phyloP scores from a whole-genome alignment of 2,888 invertebrate species.

The Rotaria magnacalcarata region DNA sequence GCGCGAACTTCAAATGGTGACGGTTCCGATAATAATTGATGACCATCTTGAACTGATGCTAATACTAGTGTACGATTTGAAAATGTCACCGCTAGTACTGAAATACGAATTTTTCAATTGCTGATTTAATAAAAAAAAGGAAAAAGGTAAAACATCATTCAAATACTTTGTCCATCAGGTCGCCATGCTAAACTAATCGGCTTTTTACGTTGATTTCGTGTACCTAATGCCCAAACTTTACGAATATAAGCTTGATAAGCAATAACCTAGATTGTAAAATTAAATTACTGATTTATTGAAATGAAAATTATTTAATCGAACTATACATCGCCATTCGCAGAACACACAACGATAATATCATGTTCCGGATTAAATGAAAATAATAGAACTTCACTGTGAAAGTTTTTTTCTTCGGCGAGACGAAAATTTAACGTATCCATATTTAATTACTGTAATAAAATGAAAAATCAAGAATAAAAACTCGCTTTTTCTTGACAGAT shows the following conservation, averaged over 20 bases:
- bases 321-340: constrained; percentile 21
- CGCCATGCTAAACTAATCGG: background rate
- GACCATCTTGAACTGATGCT: constrained; percentile 34
- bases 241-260: constrained; percentile 24
- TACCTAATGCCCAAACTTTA: constrained; percentile 29
- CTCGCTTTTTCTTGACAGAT: background rate
- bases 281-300: background rate
- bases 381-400: background rate
- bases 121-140: background rate
- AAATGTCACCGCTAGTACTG: constrained; percentile 15
- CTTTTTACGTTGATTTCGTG: background rate
- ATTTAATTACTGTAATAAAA: background rate
- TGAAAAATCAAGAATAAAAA: background rate
- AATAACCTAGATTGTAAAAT: background rate
- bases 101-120: background rate
- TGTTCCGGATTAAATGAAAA: constrained; percentile 16
- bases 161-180: constrained; percentile 31
- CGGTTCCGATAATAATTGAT: background rate
- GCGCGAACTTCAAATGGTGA: constrained; percentile 7
- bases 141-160: background rate
- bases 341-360: constrained; percentile 27
- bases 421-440: constrained; percentile 11
- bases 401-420: constrained; percentile 22
- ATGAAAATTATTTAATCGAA: background rate
- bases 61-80: constrained; percentile 14